Conservation (phyloP, 1,140 invertebrate genomes). For the Triops longicaudatus region DNA sequence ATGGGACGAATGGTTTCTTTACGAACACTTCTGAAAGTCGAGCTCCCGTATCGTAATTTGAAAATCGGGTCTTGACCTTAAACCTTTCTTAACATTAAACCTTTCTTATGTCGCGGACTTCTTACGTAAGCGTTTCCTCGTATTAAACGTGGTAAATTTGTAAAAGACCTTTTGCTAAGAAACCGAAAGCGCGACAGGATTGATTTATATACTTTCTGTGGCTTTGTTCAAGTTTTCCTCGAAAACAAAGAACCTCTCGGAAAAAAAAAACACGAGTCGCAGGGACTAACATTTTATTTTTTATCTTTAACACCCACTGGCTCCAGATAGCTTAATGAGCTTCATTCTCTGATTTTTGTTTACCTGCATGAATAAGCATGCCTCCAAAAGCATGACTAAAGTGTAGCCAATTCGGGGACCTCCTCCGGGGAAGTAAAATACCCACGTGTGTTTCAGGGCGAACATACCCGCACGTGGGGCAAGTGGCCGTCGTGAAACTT, state of each 20-base stretch:
- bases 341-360: neutral
- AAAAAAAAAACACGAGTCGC: neutral
- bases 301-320: neutral
- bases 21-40: too few relatives aligned
- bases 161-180: too few relatives aligned
- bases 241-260: neutral
- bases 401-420: neutral
- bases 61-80: too few relatives aligned
- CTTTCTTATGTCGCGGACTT: too few relatives aligned
- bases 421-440: neutral
- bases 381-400: neutral
- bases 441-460: neutral
- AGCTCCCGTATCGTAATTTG: too few relatives aligned
- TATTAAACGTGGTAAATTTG: too few relatives aligned
- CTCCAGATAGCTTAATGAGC: neutral
- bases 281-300: neutral
- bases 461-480: neutral
- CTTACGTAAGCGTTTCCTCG: too few relatives aligned
- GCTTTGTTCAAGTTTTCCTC: neutral
- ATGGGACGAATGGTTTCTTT: too few relatives aligned
- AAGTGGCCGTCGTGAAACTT: neutral
- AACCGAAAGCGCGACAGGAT: too few relatives aligned
- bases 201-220: too few relatives aligned
- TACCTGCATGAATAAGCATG: neutral
- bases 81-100: too few relatives aligned